These are phyloP conservation scores for Pyrocephalus nanus DNA, from an alignment of 2,797 vertebrate genomes.

Conservation along the genomic window DNA sequence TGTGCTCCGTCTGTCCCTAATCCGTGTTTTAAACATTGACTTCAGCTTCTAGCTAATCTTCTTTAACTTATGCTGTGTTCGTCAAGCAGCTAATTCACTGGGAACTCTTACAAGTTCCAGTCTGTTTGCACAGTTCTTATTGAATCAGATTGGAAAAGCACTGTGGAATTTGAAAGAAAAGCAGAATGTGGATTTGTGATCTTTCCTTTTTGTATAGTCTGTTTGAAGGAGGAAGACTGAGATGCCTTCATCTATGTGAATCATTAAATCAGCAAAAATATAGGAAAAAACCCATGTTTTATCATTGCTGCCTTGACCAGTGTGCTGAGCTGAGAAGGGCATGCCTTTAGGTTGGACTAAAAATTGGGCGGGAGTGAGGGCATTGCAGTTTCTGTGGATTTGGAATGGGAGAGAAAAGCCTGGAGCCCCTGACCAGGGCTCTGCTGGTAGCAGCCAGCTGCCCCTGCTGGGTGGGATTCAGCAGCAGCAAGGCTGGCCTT, in stretches of 20 bases:
- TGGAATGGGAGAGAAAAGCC: background rate
- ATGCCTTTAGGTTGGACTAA: background rate
- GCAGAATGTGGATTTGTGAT: background rate
- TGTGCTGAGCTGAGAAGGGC: background rate
- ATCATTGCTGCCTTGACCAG: background rate
- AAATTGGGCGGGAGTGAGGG: background rate
- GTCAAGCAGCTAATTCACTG: background rate
- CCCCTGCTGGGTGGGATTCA: accelerated
- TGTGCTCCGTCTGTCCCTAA: background rate
- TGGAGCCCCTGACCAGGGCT: background rate
- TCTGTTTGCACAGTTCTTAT: background rate
- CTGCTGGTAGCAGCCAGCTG: background rate
- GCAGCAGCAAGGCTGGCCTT: background rate
- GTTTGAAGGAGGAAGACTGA: background rate
- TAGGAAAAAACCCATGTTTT: background rate
- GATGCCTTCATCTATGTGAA: background rate
- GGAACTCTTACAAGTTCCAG: background rate
- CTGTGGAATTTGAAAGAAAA: background rate
- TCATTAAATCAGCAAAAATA: background rate
- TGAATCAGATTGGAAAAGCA: background rate
- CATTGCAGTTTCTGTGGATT: background rate
- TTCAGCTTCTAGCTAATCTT: background rate
- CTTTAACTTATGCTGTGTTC: background rate
- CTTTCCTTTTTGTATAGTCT: background rate
- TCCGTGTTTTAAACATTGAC: background rate